Evolutionary conservation across 2,113 vertebrate species (phyloP).

Genomic region (Neolamprologus tretocephalus): DNA sequence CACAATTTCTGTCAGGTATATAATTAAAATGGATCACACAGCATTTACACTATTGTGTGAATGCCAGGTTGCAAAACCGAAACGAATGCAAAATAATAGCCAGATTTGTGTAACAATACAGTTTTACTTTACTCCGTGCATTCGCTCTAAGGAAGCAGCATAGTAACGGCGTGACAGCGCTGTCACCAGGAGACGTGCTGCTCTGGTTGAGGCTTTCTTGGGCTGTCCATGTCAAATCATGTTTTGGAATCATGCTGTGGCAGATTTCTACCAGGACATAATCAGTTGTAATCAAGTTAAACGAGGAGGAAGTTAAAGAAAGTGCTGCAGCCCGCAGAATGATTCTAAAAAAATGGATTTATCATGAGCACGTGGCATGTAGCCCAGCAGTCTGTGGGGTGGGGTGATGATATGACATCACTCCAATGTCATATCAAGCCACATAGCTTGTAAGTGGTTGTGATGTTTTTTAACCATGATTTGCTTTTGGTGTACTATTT

Average conservation of each 20-base stretch:
- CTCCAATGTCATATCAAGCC: slow-evolving; percentile 11
- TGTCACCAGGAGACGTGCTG: slow-evolving; percentile 1
- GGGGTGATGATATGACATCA: not conserved
- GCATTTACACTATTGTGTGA: not conserved
- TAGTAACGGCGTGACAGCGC: not conserved
- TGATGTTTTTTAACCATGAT: slow-evolving; percentile 7
- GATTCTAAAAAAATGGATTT: slow-evolving; percentile 14
- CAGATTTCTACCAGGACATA: slow-evolving; percentile 23
- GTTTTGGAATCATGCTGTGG: not conserved
- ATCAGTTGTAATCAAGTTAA: slow-evolving; percentile 37
- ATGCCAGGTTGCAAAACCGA: not conserved
- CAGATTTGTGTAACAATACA: slow-evolving; percentile 10
- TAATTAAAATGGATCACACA: not conserved
- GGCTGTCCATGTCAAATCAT: slow-evolving; percentile 25
- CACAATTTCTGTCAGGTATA: not conserved
- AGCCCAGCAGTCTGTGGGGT: not conserved
- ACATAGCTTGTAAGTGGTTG: not conserved
- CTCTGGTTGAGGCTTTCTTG: not conserved
- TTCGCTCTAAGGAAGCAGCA: not conserved
- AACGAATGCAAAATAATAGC: slow-evolving; percentile 26
- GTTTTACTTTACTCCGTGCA: slow-evolving; percentile 7
- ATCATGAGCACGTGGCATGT: not conserved
- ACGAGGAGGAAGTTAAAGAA: slow-evolving; percentile 3
- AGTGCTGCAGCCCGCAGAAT: not conserved
- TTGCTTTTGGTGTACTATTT: slow-evolving; percentile 8